Percentiles rank a stretch among this genome's conserved stretches.
Evolutionary conservation across 2,113 vertebrate genomes (phyloP).

Genomic region (Pangasianodon hypophthalmus): DNA sequence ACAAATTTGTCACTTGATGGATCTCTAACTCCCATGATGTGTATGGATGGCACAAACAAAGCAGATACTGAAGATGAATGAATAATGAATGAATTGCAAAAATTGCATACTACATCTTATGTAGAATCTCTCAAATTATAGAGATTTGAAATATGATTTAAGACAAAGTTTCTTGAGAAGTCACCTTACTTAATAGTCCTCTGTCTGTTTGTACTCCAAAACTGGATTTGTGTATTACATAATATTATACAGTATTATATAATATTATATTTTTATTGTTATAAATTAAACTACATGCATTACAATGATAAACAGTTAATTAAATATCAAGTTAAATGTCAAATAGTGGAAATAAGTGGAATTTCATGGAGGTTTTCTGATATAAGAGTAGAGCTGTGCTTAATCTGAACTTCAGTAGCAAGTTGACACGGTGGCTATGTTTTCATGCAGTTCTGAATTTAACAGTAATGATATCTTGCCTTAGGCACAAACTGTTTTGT

Average conservation of each 20-base stretch:
- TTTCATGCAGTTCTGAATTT: not conserved
- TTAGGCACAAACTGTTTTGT: not conserved
- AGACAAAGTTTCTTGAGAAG: not conserved
- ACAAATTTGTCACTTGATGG: not conserved
- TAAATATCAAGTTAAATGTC: not conserved
- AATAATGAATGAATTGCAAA: not conserved
- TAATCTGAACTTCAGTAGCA: not conserved
- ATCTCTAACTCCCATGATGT: not conserved
- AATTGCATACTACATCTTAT: no score
- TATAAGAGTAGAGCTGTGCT: not conserved
- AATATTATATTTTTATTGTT: not conserved
- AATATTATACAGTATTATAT: not conserved
- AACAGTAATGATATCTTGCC: not conserved
- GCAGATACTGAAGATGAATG: not conserved
- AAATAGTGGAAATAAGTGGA: not conserved
- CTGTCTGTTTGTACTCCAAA: no score
- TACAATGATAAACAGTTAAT: not conserved
- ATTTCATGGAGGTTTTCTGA: no score
- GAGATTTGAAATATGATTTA: not conserved
- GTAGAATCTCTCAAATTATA: not conserved
- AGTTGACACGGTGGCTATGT: not conserved
- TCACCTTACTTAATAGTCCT: no score
- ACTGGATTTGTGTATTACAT: no score
- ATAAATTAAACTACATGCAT: not conserved
- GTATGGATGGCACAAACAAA: not conserved